Evolutionary conservation across 2,113 vertebrate genomes (phyloP), one percentile per base, ranked within the genome.

Genomic region (Nothoprocta perdicaria): DNA sequence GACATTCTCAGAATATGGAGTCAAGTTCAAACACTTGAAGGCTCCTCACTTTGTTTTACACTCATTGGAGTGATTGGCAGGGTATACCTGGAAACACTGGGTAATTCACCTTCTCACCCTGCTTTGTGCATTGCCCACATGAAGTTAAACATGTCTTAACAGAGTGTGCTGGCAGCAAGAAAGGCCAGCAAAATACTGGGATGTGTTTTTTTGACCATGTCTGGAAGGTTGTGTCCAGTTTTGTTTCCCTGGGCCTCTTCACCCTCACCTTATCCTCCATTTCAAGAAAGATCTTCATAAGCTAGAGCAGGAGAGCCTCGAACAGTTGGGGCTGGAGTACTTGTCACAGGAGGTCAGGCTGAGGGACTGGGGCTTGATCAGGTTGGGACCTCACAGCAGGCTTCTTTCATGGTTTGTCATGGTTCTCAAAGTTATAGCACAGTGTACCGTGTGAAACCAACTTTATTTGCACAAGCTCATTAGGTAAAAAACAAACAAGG

Each of bases 41-140:
- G 17, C 63, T 84, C 29, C 40, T 12, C 4, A 10, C 48, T 24
- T 73, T 53, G 65, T 78, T 81, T 24, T 43, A 61, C 48, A 35
- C 26, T 17, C 45, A 9, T 86, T 0, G 0, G 38, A 5, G 18
- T 63, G 52, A 71, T 57, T 21, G 1, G 2, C 48, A 81, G 12
- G 53, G 26, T 55, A 16, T 29, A 55, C 8, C 5, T 41, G 62
- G 61, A 81, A 52, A 35, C 19, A 65, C 43, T 6, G 29, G 14
- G 3, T 69, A 40, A 7, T n/a, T 52, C 35, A 13, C 50, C 53
- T 46, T 83, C 53, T 55, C 53, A 55, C 5, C 12, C 33, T 81
- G 60, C 29, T 80, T 80, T 71, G 8, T 88, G 55, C 21, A 21
- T 24, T 88, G 45, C 10, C 26, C 40, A 10, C 68, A 45, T 10